Base-by-base conservation (phyloP, 1,140 invertebrate genomes). In the Atta texana region DNA sequence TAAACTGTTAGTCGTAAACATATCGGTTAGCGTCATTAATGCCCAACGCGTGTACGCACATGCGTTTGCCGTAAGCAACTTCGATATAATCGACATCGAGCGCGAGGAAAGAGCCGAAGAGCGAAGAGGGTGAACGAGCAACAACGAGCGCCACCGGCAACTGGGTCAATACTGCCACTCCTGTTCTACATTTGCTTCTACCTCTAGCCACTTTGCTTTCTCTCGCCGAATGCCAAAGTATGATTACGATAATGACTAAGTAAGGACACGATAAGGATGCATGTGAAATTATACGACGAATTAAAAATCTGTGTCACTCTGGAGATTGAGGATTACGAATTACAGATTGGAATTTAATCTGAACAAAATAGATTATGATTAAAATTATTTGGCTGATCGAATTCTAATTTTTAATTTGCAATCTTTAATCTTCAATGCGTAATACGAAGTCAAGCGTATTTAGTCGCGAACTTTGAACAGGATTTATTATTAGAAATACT, bases 81-180 rank as follows among this genome's bases (percentile, higher is more conserved):
- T 75, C 55, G 31, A 31, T 51, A 39, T 88, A 69, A 84, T 78
- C 90, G 69, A 49, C 74, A 59, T 31, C 61, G 49, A 69, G 76
- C 66, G 49, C 24, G 49, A 53, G 75, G 84, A 51, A 74, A 76
- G 80, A 49, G 59, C 31, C 24, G 66, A 74, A 85, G 87, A 34
- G 74, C 18, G 53, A 75, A 85, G 77, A 87, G 78, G 88, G 74
- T 55, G 86, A 90, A 88, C 63, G 75, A 91, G 86, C 85, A 84
- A 78, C 89, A 86, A 75, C 72, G 76, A 91, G 86, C 87, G 85
- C 85, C 90, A 86, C 87, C 88, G 88, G 49, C 77, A 84, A 92
- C 92, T 93, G 92, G 93, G 93, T 93, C 93, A 93, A 93, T 93
- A 93, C 91, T 92, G 85, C 88, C 88, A 76, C 90, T 77, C 86